phyloP scores from a whole-genome alignment of 2,113 vertebrate species.

The Canis aureus region DNA sequence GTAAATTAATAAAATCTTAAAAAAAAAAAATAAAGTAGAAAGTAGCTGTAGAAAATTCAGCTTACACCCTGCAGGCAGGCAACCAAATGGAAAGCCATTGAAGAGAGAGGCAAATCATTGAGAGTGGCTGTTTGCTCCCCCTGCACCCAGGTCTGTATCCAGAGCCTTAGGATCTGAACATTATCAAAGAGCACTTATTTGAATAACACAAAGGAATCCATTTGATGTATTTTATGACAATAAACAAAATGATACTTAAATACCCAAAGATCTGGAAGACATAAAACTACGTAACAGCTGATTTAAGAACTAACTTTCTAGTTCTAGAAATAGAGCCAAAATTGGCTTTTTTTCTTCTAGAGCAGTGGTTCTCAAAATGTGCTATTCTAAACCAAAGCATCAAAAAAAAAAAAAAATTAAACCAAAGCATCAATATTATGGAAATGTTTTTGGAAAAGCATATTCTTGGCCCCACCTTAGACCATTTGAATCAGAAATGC shows the following conservation, averaged over 20 bases:
- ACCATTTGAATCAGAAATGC: neutral
- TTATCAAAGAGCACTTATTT: neutral
- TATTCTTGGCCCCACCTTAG: neutral
- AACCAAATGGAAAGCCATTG: neutral
- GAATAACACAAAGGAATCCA: slow-evolving; percentile 26
- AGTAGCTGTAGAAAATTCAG: slow-evolving; percentile 21
- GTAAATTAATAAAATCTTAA: too few species aligned
- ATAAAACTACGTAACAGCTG: neutral
- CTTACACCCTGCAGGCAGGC: neutral
- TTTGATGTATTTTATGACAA: neutral
- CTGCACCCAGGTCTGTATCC: neutral
- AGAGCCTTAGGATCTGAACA: neutral
- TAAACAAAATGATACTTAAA: slow-evolving; percentile 12
- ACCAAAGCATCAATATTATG: neutral
- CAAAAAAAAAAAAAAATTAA: too few species aligned
- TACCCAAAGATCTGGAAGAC: neutral
- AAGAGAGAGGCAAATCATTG: neutral
- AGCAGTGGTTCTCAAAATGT: neutral
- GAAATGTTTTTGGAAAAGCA: neutral
- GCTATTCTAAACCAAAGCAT: neutral
- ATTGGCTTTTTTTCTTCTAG: neutral
- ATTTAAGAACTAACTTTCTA: neutral
- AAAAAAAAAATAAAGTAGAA: neutral
- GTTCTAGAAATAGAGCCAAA: neutral
- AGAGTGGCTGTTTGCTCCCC: neutral